Conservation (phyloP, 53 echinoderm and acorn worm species). For the Crossaster papposus region DNA sequence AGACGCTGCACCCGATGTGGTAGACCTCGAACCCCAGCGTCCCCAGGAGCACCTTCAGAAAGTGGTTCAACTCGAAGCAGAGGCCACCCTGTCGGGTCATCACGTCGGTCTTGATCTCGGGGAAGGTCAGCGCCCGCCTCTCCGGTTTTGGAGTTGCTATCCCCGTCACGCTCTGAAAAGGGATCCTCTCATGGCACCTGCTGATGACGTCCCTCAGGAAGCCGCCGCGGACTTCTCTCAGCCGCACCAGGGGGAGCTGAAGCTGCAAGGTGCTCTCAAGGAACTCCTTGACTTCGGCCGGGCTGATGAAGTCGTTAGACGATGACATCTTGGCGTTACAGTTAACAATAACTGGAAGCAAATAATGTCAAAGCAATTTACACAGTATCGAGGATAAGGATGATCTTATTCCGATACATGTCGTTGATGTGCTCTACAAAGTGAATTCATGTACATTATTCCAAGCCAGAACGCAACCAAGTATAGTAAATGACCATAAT, state of each 20-base stretch:
- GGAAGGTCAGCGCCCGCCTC: background rate
- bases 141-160: constrained; percentile 22
- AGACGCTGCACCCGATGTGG: background rate
- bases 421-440: no score
- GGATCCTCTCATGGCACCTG: background rate
- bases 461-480: no score
- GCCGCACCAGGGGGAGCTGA: background rate
- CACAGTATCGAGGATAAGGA: no score
- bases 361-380: no score
- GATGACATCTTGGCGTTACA: no score
- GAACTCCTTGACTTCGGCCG: constrained; percentile 1
- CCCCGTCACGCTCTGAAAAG: constrained; percentile 32
- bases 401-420: no score
- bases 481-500: no score
- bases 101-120: constrained; percentile 25
- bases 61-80: constrained; percentile 34
- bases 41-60: constrained; percentile 38
- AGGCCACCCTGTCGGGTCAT: constrained; percentile 24
- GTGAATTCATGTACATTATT: no score
- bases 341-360: no score
- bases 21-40: constrained; percentile 34
- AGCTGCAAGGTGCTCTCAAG: constrained; percentile 6
- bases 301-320: no score
- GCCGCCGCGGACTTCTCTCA: background rate
- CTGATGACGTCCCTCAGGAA: constrained; percentile 21